Base-by-base conservation (phyloP, 2,797 vertebrate species). In the Scleropages formosus region DNA sequence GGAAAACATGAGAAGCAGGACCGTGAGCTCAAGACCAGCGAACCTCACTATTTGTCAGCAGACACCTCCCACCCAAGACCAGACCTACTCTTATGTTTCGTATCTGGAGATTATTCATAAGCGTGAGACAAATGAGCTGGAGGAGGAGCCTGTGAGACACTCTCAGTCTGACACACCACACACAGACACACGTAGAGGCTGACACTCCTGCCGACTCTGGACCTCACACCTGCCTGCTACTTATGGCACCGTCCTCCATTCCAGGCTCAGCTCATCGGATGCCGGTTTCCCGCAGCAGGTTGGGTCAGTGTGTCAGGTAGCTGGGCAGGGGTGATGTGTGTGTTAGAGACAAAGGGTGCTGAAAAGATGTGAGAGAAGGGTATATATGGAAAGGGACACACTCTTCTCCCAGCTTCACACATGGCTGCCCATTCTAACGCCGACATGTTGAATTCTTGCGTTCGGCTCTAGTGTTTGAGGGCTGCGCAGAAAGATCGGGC, bases 261-360 rank as follows among this genome's bases (percentile, higher is more conserved):
- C 84, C 82, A 70, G 66, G 75, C 66, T 46, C 58, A 56, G 77
- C 6, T 88, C 86, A 83, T 66, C 83, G 88, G 87, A 87, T 75
- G 64, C 18, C 16, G 72, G 79, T 84, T 80, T 75, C 62, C 58
- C 72, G 49, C 56, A 9, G n/a, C 71, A 39, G 74, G 76, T 68
- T 77, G 77, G 87, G 86, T 90, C 87, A 89, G 80, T 81, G 80
- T 89, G 84, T 87, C 87, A 88, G 74, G 26, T 22, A 44, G 31
- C 26, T 58, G 16, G 39, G 56, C n/a, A 51, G 53, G 49, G 31
- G 24, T 11, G 18, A 8, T 64, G 75, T 15, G 71, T 51, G 63
- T 39, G 59, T 24, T 60, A 20, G 62, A 12, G 18, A 6, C 31
- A 39, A 6, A 16, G 63, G 59, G 61, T 62, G 16, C 20, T 26